Base-by-base conservation (phyloP, 1,140 invertebrate species). In the Saccostrea glomerata region DNA sequence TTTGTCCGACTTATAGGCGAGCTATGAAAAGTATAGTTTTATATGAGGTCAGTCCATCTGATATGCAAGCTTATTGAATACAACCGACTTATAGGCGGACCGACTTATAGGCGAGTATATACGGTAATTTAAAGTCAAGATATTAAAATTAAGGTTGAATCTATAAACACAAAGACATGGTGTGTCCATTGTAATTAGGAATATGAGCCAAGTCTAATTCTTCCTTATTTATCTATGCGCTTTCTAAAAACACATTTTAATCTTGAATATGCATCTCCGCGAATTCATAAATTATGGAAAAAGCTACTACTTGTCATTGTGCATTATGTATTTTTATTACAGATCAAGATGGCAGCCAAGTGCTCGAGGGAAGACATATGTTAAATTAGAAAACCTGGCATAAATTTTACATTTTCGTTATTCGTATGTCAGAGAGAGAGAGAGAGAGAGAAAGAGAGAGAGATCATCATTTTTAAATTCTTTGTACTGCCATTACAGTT, bases 401-500 rank as follows among this genome's bases (percentile, higher is more conserved):
- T 77, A 77, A 77, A 77, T 77, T n/a, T 77, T 36, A 23, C 55
- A 83, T 23, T 77, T 54, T 82, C 54, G 54, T 36, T 30, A 36
- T 36, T 36, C 30, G 30, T 36, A 23, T 82, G 40, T 36, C 30
- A 58, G 86, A 86, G 66, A 77, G 70, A 77, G 70, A 77, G 30
- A 77, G 70, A 77, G 70, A 77, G 25, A 77, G 70, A 77, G 70
- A 77, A 25, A 77, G 70, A 77, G 70, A 77, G 25, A 36, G 25
- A 73, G 2, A 25, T 20, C n/a, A 9, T 66, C 17, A 23, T 66
- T 17, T n/a, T 20, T 66, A 66, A 66, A 66, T 23, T n/a, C 20
- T 7, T 9, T 9, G 20, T n/a, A 66, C 20, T 66, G 6, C 60
- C 60, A 66, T 23, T 7, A 47, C 47, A 36, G 30, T 36, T 36